Evolutionary conservation across 1,140 invertebrate species (phyloP).

Genomic region (Penaeus japonicus): DNA sequence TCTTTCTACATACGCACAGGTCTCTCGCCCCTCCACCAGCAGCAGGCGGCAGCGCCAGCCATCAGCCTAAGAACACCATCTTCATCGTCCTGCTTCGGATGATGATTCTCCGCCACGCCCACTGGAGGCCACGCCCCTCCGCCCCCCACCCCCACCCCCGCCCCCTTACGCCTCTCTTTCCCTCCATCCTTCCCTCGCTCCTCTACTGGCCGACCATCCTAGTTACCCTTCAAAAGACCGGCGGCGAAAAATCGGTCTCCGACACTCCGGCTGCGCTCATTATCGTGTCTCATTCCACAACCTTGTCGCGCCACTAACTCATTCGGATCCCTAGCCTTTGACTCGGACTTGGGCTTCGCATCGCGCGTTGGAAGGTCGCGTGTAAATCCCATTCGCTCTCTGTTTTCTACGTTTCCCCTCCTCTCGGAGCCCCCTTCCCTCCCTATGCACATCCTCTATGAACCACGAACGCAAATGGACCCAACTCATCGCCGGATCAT

Average conservation of each 20-base stretch:
- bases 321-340: neutral
- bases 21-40: no score
- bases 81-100: no score
- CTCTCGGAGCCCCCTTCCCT: neutral
- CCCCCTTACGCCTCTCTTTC: neutral
- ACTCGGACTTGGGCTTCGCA: constrained; percentile 13
- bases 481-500: no score
- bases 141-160: neutral
- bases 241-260: neutral
- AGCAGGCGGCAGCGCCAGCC: no score
- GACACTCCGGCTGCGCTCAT: constrained; percentile 20
- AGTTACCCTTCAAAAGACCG: neutral
- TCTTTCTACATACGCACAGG: no score
- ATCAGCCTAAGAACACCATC: no score
- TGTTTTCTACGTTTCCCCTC: neutral
- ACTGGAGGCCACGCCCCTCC: neutral
- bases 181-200: neutral
- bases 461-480: no score
- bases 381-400: neutral
- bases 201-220: neutral
- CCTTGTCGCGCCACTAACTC: neutral
- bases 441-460: no score
- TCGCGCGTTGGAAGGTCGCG: neutral
- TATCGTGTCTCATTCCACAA: constrained; percentile 45
- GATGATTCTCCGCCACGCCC: no score